phyloP scores from a whole-genome alignment of 2,113 vertebrate species.

The Etia nguti region DNA sequence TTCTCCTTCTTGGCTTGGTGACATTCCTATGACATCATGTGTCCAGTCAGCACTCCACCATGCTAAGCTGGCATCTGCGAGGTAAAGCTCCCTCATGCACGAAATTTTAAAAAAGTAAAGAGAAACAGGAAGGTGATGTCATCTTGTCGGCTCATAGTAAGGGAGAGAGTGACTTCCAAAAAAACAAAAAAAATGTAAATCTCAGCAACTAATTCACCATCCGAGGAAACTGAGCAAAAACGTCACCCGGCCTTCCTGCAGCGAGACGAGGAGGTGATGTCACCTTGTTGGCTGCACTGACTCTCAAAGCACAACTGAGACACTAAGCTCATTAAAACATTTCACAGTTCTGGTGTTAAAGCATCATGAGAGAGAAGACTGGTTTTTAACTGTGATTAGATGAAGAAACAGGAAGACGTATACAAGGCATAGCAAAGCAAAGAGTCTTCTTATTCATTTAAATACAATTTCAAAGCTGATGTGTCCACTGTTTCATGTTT shows the following conservation, averaged over 20 bases:
- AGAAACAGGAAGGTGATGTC: conserved; percentile 18
- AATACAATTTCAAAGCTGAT: background rate
- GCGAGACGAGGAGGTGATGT: conserved; percentile 1
- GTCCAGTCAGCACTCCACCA: conserved; percentile 48
- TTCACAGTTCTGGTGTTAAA: background rate
- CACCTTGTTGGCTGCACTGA: background rate
- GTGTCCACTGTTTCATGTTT: background rate
- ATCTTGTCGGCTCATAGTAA: conserved; percentile 1
- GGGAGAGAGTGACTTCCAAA: background rate
- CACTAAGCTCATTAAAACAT: background rate
- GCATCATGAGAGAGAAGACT: background rate
- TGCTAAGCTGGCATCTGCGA: conserved; percentile 49
- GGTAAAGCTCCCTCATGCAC: background rate
- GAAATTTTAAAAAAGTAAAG: background rate
- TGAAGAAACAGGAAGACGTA: background rate
- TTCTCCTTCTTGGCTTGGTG: conserved; percentile 1
- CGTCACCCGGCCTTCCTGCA: background rate
- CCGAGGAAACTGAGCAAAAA: background rate
- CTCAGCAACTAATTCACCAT: background rate
- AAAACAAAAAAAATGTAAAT: background rate
- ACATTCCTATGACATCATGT: conserved; percentile 1
- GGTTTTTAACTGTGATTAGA: background rate
- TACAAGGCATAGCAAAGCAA: background rate
- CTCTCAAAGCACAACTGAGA: background rate
- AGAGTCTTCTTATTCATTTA: background rate